Base-by-base conservation (phyloP, 2,888 invertebrate species). In the Idaea aversata region DNA sequence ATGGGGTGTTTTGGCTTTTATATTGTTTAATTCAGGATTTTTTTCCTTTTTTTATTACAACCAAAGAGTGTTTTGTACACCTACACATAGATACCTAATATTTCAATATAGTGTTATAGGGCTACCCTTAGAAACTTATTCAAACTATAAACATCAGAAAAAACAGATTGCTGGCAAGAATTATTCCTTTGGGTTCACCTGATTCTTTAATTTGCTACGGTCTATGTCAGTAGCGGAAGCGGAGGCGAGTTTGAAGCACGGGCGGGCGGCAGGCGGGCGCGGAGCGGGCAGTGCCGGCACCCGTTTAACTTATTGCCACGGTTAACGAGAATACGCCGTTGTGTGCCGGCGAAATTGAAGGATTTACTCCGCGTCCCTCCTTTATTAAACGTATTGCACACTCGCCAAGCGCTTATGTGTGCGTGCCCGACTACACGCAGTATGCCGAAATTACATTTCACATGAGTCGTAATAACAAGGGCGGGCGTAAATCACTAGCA, bases 381-480 rank as follows among this genome's bases (percentile, higher is more conserved):
- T 93, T 92, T 93, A 93, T 93, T 93, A 93, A 93, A 91, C 91
- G 88, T 90, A 91, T 87, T 91, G 92, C 91, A 91, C 91, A 90
- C 92, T 85, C 77, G 71, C 75, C 75, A 73, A 36, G 69, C 67
- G 62, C 68, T 72, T 76, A 67, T 82, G 85, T 88, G 87, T 88
- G 88, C 76, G 88, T 87, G 71, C 68, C 67, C 68, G 73, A 76
- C 76, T 80, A 87, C 86, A 87, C 87, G 87, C 87, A 87, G 86
- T 87, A 87, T 86, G 86, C 89, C 90, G 88, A 92, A 92, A 93
- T 92, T 92, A 92, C 91, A 91, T 92, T 92, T 93, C 91, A 89
- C 92, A 90, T 91, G 91, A 93, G 90, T 91, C 89, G 93, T 93
- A 93, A 93, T 92, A 92, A 91, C 91, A 91, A 90, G 91, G 91